These are phyloP conservation scores for Hypomecis atomaria DNA, from an alignment of 2,888 invertebrate species.

Conservation along the genomic window DNA sequence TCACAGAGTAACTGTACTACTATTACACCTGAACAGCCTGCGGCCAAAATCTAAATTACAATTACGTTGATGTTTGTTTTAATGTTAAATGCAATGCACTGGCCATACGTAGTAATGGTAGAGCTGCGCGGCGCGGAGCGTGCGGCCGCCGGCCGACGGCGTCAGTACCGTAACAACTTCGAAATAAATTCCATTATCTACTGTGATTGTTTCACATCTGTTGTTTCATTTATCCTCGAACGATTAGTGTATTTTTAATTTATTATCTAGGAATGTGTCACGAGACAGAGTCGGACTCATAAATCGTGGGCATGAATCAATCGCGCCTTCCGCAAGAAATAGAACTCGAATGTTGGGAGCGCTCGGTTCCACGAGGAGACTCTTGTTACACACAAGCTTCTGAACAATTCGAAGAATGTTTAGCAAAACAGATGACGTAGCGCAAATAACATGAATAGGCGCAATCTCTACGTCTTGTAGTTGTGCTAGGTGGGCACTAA, in stretches of 20 bases:
- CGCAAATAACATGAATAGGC: too few relatives aligned
- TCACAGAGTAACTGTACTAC: too few relatives aligned
- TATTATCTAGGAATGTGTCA: slow-evolving; percentile 3
- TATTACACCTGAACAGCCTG: too few relatives aligned
- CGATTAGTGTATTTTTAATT: slow-evolving; percentile 4
- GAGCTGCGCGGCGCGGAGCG: not conserved
- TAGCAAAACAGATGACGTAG: too few relatives aligned
- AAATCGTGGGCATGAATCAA: slow-evolving; percentile 16
- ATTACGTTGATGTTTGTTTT: too few relatives aligned
- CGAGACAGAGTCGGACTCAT: slow-evolving; percentile 4
- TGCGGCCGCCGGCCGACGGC: not conserved
- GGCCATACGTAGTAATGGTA: not conserved
- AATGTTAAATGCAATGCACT: too few relatives aligned
- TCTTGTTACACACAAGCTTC: too few relatives aligned
- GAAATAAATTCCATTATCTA: slow-evolving; percentile 64
- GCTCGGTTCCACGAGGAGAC: too few relatives aligned
- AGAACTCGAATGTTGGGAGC: not conserved
- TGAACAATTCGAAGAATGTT: too few relatives aligned
- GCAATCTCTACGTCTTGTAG: too few relatives aligned
- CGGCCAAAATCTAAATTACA: too few relatives aligned
- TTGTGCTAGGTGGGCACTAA: too few relatives aligned
- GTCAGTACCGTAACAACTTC: slow-evolving; percentile 37
- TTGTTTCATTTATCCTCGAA: slow-evolving; percentile 53
- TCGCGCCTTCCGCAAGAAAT: not conserved
- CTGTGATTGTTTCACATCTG: slow-evolving; percentile 62